A percentile compares a stretch with the other conserved stretches of the same genome.
Evolutionary conservation across 2,113 vertebrate genomes (phyloP).

Genomic region (Rallus limicola): DNA sequence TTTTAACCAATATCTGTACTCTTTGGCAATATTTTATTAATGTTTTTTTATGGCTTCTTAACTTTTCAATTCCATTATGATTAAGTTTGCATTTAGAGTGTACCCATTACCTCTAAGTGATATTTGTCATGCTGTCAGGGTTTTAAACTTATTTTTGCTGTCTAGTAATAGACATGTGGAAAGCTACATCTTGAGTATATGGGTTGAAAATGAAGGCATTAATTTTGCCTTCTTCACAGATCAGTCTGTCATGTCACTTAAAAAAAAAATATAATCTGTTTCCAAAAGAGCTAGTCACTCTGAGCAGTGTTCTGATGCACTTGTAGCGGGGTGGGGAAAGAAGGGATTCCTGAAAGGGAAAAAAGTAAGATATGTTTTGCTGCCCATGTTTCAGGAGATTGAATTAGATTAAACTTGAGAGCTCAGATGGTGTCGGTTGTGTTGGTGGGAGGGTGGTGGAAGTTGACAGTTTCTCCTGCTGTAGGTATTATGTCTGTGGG

Average conservation of each 20-base stretch:
- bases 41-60: background rate
- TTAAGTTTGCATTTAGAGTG: constrained; percentile 21
- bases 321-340: background rate
- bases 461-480: constrained; percentile 11
- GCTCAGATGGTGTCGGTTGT: constrained; percentile 1
- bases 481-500: background rate
- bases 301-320: background rate
- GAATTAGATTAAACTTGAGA: background rate
- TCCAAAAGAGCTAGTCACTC: background rate
- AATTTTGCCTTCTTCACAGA: background rate
- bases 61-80: constrained; percentile 26
- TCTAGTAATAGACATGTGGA: background rate
- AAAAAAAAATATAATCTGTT: background rate
- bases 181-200: background rate
- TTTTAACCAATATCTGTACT: background rate
- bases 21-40: constrained; percentile 24
- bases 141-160: background rate
- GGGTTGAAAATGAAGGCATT: constrained; percentile 9
- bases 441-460: constrained; percentile 17
- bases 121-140: constrained; percentile 20
- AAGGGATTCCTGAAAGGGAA: background rate
- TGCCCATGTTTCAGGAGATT: background rate
- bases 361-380: background rate
- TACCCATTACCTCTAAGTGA: background rate
- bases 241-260: background rate